Conservation (phyloP, 2,113 vertebrate species). For the Gobiocypris rarus region DNA sequence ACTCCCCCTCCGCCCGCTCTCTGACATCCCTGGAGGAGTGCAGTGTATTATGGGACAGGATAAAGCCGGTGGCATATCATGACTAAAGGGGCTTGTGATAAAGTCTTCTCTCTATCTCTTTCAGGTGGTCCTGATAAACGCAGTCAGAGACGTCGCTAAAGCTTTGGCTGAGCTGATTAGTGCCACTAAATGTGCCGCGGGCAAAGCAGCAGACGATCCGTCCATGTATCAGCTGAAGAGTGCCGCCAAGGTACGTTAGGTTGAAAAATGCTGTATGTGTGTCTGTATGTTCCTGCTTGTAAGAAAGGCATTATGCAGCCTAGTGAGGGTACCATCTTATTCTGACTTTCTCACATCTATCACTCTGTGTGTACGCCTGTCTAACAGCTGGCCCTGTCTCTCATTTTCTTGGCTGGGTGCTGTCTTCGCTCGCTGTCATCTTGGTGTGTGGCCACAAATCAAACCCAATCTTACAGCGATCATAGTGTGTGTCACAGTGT, state of each 20-base stretch:
- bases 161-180: slow-evolving; percentile 96
- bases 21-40: not conserved
- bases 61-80: not conserved
- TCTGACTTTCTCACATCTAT: not conserved
- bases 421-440: slow-evolving; percentile 29
- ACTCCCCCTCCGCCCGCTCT: not conserved
- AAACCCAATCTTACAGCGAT: slow-evolving; percentile 27
- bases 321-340: slow-evolving; percentile 12
- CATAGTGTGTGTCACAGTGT: slow-evolving; percentile 3
- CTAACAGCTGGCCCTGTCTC: slow-evolving; percentile 47
- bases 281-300: not conserved
- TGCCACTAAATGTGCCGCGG: slow-evolving; percentile 95
- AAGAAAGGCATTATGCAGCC: not conserved
- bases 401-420: slow-evolving; percentile 53
- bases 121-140: slow-evolving; percentile 97
- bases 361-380: not conserved
- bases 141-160: slow-evolving; percentile 97
- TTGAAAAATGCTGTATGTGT: not conserved
- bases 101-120: slow-evolving; percentile 8
- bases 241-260: slow-evolving; percentile 88
- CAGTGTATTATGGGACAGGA: not conserved
- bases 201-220: slow-evolving; percentile 93
- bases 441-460: slow-evolving; percentile 43
- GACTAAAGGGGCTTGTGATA: slow-evolving; percentile 17
- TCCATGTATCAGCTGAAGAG: slow-evolving; percentile 99